phyloP scores from a whole-genome alignment of 1,140 invertebrate species.

The Musca vetustissima region DNA sequence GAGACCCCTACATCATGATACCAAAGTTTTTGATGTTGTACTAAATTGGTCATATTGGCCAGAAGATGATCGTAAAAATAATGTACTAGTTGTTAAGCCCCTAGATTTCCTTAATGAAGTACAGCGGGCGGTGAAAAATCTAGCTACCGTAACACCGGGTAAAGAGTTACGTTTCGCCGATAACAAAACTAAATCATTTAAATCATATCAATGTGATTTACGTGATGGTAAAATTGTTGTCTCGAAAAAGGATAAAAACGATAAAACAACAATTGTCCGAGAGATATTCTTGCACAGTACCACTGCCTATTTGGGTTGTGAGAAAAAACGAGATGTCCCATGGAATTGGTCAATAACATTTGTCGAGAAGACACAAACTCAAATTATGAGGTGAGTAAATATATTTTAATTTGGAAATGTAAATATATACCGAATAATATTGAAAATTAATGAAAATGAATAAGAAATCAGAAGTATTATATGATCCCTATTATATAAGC shows the following conservation, averaged over 20 bases:
- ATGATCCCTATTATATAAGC: too few species aligned
- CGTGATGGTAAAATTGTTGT: constrained; percentile 75
- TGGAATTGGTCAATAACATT: constrained; percentile 78
- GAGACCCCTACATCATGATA: constrained; percentile 76
- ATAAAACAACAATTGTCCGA: constrained; percentile 47
- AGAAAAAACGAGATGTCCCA: constrained; percentile 77
- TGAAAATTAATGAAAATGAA: too few species aligned
- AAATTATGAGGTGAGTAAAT: constrained; percentile 62
- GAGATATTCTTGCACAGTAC: constrained; percentile 51
- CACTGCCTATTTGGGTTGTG: constrained; percentile 72
- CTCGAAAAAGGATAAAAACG: constrained; percentile 64
- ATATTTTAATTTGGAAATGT: too few species aligned
- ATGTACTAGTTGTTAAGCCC: constrained; percentile 71
- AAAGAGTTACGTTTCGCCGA: constrained; percentile 81
- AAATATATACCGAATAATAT: too few species aligned
- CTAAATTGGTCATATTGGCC: constrained; percentile 86
- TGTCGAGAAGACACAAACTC: constrained; percentile 64
- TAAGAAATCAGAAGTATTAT: too few species aligned
- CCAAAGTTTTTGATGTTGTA: constrained; percentile 68
- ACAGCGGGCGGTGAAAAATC: constrained; percentile 54
- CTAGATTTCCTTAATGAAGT: constrained; percentile 58
- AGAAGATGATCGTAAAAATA: constrained; percentile 76
- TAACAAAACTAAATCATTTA: constrained; percentile 73
- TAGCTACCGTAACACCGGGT: constrained; percentile 63
- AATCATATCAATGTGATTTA: constrained; percentile 76